These are phyloP conservation scores for Crocidura indochinensis DNA, from an alignment of 2,797 vertebrate genomes.

Conservation along the genomic window DNA sequence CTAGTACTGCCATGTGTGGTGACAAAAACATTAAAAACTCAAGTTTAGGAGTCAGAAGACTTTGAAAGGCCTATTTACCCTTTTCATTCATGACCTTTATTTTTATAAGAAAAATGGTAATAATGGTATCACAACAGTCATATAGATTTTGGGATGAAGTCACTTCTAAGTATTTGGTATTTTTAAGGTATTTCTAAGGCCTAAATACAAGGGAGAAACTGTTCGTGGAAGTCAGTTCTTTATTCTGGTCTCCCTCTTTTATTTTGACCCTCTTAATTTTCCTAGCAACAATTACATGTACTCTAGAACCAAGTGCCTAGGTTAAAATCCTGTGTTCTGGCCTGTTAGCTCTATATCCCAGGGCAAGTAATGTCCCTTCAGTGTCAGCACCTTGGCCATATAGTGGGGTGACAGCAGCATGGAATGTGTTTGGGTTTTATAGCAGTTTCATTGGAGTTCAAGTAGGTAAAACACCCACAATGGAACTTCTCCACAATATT, in stretches of 20 bases:
- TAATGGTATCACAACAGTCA: fast-evolving
- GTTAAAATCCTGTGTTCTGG: neutral
- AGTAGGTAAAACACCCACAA: neutral
- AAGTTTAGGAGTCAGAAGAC: neutral
- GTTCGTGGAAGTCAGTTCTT: neutral
- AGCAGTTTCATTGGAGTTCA: neutral
- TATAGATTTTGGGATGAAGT: neutral
- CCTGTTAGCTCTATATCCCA: too few relatives aligned
- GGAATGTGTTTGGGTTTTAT: neutral
- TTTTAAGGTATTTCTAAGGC: too few relatives aligned
- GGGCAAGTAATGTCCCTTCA: neutral
- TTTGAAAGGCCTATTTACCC: neutral
- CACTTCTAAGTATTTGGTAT: too few relatives aligned
- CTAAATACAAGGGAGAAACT: neutral
- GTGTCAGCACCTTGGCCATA: too few relatives aligned
- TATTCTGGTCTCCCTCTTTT: neutral
- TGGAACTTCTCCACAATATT: too few relatives aligned
- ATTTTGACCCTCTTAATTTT: too few relatives aligned
- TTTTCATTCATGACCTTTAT: neutral
- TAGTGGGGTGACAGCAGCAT: neutral
- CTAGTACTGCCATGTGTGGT: too few relatives aligned
- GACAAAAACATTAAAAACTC: neutral
- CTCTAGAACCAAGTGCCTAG: neutral
- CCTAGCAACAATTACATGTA: neutral
- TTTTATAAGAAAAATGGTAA: neutral